Conservation (phyloP, 2,797 vertebrate genomes). For the Galaxias olidus region DNA sequence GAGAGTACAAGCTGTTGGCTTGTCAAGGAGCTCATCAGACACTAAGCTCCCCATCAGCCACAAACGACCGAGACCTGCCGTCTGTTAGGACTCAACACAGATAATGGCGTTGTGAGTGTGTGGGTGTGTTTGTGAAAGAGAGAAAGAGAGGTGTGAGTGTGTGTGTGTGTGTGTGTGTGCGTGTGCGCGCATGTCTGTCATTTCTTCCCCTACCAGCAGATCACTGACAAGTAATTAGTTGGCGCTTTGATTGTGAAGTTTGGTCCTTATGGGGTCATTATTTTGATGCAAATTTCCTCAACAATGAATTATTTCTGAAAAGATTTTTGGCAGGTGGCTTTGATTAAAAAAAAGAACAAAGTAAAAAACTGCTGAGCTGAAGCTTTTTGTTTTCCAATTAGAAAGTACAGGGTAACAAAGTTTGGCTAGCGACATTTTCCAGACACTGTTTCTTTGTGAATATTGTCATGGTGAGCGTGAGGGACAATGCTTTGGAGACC, state of each 20-base stretch:
- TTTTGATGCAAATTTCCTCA: constrained; percentile 61
- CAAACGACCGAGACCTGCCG: neutral
- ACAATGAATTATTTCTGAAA: constrained; percentile 43
- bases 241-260: constrained; percentile 52
- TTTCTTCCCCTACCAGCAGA: constrained; percentile 27
- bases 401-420: constrained; percentile 32
- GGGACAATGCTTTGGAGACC: constrained; percentile 18
- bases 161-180: neutral
- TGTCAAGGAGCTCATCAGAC: constrained; percentile 33
- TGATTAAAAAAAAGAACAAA: constrained; percentile 38
- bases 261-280: constrained; percentile 51
- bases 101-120: neutral
- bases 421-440: constrained; percentile 37
- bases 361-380: constrained; percentile 57
- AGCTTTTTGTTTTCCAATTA: constrained; percentile 35
- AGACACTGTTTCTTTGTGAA: constrained; percentile 12
- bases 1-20: constrained; percentile 27
- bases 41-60: constrained; percentile 4
- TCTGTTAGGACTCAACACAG: neutral
- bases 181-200: constrained; percentile 1
- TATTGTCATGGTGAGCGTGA: constrained; percentile 17
- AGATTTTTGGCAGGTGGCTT: constrained; percentile 55
- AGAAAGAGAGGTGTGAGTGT: neutral
- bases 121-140: neutral
- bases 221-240: constrained; percentile 49